These are phyloP conservation scores for Penaeus monodon DNA, from an alignment of 2,888 invertebrate species.

Conservation along the genomic window DNA sequence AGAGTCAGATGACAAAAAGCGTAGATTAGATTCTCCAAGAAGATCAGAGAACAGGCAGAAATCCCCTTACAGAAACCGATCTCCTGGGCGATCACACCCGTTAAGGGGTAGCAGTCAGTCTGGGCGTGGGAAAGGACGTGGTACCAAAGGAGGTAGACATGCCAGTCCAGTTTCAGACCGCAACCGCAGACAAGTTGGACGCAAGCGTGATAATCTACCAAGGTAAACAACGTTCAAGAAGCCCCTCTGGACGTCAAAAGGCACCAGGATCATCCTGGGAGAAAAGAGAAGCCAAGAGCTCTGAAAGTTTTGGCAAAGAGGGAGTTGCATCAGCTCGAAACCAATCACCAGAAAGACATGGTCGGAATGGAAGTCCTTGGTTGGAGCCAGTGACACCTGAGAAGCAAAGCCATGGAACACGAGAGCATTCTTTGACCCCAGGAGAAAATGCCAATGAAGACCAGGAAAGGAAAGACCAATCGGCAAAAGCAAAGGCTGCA, in stretches of 20 bases:
- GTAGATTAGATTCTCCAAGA: slow-evolving; percentile 35
- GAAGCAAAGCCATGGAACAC: slow-evolving; percentile 31
- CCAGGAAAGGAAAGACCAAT: slow-evolving; percentile 13
- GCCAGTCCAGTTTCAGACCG: slow-evolving; percentile 27
- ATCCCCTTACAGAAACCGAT: slow-evolving; percentile 22
- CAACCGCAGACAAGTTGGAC: slow-evolving; percentile 11
- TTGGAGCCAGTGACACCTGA: slow-evolving; percentile 52
- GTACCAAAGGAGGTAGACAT: slow-evolving; percentile 23
- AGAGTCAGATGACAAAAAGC: slow-evolving; percentile 32
- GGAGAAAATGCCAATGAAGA: slow-evolving; percentile 16
- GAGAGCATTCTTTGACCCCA: slow-evolving; percentile 25
- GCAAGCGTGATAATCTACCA: slow-evolving; percentile 19
- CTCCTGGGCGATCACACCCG: background rate
- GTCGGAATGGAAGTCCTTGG: slow-evolving; percentile 56
- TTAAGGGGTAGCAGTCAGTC: slow-evolving; percentile 2
- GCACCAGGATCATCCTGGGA: background rate
- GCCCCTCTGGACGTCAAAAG: slow-evolving; percentile 20
- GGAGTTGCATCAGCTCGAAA: background rate
- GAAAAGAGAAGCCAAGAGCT: slow-evolving; percentile 24
- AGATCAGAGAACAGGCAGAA: slow-evolving; percentile 37
- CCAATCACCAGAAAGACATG: slow-evolving; percentile 46
- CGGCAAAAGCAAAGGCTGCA: background rate
- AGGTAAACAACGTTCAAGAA: slow-evolving; percentile 36
- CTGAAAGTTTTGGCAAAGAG: background rate
- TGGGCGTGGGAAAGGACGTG: slow-evolving; percentile 22